Percentiles rank a stretch among this genome's conserved stretches.
These are phyloP conservation scores for Syrphus vitripennis DNA, from an alignment of 2,888 invertebrate genomes.

Conservation along the genomic window DNA sequence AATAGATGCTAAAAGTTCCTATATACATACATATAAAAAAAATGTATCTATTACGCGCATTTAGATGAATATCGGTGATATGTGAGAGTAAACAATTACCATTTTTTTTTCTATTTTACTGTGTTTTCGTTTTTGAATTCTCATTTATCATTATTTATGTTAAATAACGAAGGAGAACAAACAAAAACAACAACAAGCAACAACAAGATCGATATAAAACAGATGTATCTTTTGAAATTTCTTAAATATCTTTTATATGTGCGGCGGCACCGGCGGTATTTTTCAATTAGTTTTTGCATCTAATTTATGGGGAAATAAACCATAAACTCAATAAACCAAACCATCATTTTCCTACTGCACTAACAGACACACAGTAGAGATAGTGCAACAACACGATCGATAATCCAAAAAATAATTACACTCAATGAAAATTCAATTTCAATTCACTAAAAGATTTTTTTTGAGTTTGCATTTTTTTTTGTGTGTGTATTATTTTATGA, in stretches of 20 bases:
- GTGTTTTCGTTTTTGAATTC: neutral
- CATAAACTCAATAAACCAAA: neutral
- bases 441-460: neutral
- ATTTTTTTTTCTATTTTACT: no score
- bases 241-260: conserved; percentile 11
- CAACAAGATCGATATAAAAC: conserved; percentile 22
- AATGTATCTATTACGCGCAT: conserved; percentile 22
- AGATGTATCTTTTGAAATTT: conserved; percentile 13
- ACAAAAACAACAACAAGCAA: neutral
- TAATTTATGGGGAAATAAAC: conserved; percentile 59
- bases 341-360: neutral
- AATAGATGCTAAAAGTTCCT: conserved; percentile 3
- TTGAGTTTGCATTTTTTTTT: neutral
- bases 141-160: neutral
- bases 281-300: conserved; percentile 26
- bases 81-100: conserved; percentile 39
- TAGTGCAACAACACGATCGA: neutral
- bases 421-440: conserved; percentile 29
- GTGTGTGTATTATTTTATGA: conserved; percentile 17
- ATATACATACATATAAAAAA: no score
- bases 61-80: conserved; percentile 10
- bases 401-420: neutral
- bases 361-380: neutral
- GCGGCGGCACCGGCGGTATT: neutral
- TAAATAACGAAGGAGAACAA: neutral